These are phyloP conservation scores for Corvus cornix DNA, from an alignment of 2,113 vertebrate species.

Conservation along the genomic window DNA sequence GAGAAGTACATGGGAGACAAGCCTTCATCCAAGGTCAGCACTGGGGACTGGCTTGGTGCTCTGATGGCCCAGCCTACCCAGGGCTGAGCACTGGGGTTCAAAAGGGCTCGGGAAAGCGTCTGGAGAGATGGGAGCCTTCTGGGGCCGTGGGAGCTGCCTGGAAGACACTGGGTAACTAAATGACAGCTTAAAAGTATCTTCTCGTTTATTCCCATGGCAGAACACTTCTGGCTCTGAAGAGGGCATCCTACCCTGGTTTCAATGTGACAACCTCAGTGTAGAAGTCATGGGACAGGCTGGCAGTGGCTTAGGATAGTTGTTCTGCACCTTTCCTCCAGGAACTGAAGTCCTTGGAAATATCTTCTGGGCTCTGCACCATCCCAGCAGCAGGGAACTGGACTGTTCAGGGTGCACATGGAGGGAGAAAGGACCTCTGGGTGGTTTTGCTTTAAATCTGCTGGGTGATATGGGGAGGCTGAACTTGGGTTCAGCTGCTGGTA, in stretches of 20 bases:
- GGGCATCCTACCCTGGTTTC: neutral
- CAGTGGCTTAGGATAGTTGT: neutral
- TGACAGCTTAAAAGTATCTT: neutral
- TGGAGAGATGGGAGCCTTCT: neutral
- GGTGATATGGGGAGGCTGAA: neutral
- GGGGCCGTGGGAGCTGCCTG: neutral
- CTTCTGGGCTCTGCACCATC: neutral
- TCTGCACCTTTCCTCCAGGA: neutral
- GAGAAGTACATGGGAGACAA: neutral
- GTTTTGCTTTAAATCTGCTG: neutral
- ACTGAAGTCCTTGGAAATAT: neutral
- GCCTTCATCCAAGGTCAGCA: neutral
- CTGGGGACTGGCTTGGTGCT: neutral
- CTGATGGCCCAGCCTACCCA: neutral
- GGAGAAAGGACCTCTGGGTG: neutral
- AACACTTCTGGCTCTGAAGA: neutral
- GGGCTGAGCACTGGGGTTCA: neutral
- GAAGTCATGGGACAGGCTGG: neutral
- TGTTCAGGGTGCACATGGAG: neutral
- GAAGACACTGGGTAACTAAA: neutral
- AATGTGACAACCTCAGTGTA: neutral
- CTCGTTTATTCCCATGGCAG: neutral
- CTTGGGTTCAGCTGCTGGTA: neutral
- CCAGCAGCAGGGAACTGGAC: neutral
- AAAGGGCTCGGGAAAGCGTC: neutral